Conservation (phyloP, 1,140 invertebrate genomes). For the Zaprionus taronus region DNA sequence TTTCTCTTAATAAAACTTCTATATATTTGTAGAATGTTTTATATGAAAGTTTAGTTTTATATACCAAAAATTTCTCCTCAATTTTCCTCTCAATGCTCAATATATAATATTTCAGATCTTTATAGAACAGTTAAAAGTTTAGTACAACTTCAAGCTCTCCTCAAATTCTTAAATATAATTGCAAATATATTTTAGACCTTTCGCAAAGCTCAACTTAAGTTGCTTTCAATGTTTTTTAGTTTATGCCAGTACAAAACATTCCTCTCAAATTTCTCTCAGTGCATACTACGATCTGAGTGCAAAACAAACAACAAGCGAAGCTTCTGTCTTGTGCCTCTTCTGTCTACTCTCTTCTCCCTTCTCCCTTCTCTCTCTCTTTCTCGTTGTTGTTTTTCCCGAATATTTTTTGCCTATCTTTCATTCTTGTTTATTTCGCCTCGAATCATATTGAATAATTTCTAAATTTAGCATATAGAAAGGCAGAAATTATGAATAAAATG, state of each 20-base stretch:
- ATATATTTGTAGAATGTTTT: too few relatives aligned
- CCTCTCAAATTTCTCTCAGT: slow-evolving; percentile 7
- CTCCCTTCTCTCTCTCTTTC: slow-evolving; percentile 15
- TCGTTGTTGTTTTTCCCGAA: slow-evolving; percentile 7
- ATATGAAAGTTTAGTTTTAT: too few relatives aligned
- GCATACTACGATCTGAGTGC: not conserved
- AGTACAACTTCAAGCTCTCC: not conserved
- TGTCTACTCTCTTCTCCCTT: not conserved
- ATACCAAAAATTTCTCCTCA: too few relatives aligned
- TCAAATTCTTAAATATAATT: too few relatives aligned
- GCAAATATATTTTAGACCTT: not conserved
- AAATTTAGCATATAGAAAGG: slow-evolving; percentile 70
- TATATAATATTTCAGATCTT: too few relatives aligned
- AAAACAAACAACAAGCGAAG: not conserved
- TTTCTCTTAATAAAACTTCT: too few relatives aligned
- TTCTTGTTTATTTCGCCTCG: slow-evolving; percentile 49
- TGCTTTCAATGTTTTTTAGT: too few relatives aligned
- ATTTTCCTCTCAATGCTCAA: too few relatives aligned
- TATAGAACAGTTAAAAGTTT: too few relatives aligned
- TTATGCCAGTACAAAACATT: too few relatives aligned
- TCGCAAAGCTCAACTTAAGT: too few relatives aligned
- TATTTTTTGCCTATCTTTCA: slow-evolving; percentile 52
- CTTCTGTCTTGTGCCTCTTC: slow-evolving; percentile 5
- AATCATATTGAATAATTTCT: slow-evolving; percentile 77
- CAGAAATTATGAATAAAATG: slow-evolving; percentile 59